These are phyloP conservation scores for Cantharis nigra DNA, from an alignment of 2,888 invertebrate species.

Conservation along the genomic window DNA sequence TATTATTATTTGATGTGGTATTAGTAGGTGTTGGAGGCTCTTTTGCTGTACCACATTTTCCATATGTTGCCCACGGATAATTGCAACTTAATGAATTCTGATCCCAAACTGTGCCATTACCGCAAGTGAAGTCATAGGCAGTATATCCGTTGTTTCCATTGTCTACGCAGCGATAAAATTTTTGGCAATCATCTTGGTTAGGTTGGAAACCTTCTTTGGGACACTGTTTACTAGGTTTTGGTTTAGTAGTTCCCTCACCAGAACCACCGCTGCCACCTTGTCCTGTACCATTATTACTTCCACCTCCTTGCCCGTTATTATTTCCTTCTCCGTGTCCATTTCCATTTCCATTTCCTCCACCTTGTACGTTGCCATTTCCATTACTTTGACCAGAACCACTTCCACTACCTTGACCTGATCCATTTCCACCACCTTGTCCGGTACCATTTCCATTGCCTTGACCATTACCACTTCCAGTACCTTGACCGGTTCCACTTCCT, in stretches of 20 bases:
- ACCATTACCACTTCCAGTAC: not conserved
- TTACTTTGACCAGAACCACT: too few relatives aligned
- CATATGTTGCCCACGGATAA: slow-evolving; percentile 27
- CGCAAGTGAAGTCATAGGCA: slow-evolving; percentile 74
- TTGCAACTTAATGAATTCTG: slow-evolving; percentile 13
- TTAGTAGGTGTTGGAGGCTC: slow-evolving; percentile 16
- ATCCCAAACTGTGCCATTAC: slow-evolving; percentile 51
- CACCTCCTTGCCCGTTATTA: too few relatives aligned
- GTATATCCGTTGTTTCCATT: slow-evolving; percentile 64
- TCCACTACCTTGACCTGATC: too few relatives aligned
- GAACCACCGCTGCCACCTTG: not conserved
- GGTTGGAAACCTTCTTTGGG: slow-evolving; percentile 60
- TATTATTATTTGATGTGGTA: not conserved
- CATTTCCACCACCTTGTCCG: not conserved
- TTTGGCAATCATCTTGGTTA: slow-evolving; percentile 70
- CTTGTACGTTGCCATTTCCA: too few relatives aligned
- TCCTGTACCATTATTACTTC: too few relatives aligned
- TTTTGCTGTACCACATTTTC: slow-evolving; percentile 28
- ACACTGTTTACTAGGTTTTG: not conserved
- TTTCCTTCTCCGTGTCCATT: too few relatives aligned
- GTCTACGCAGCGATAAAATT: slow-evolving; percentile 77
- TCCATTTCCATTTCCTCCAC: too few relatives aligned
- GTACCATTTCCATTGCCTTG: not conserved
- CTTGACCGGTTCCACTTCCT: not conserved
- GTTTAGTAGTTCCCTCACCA: not conserved